Base-by-base conservation (phyloP, 2,113 vertebrate species). In the Rattus rattus region DNA sequence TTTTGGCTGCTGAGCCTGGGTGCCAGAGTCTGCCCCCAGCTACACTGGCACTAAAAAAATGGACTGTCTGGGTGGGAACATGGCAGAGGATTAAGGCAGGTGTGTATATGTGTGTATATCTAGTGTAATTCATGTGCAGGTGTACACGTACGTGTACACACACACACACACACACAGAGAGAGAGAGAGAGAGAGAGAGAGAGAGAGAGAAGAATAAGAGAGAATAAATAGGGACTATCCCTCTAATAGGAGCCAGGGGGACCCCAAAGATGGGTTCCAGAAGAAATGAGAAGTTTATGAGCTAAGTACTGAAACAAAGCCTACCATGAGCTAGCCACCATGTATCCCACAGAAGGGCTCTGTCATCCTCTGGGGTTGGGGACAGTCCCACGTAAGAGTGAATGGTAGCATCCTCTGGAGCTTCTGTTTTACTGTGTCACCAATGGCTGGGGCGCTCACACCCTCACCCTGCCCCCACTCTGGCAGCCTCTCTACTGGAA, bases 341-440 rank as follows among this genome's bases (percentile, higher is more conserved):
- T n/a, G n/a, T 87, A n/a, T 75, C 26, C 59, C 73, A 43, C n/a
- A 54, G 52, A 92, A 63, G 47, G 17, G 36, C 59, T 11, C 22
- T 8, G 14, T 5, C 67, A 33, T 36, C 26, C 69, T 79, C 92
- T 22, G 43, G 59, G 67, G 43, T 2, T 28, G 65, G 20, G 26
- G 19, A 19, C 93, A 59, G 54, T 9, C 1, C 0, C n/a, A 65
- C 12, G 19, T 11, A 54, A 43, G 56, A 81, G 72, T 52, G 67
- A 30, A 49, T 75, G 56, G 75, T 65, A 54, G 69, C 39, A 19
- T 63, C 67, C 89, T 39, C 49, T 1, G 0, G 49, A 89, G 77
- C 70, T 36, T 76, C 87, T 76, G 79, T 80, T 90, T 43, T 91
- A 92, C 77, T 80, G 93, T 96, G 92, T 95, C 67, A 65, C 73